phyloP scores from a whole-genome alignment of 2,888 invertebrate species.

The Tupiocoris notatus region DNA sequence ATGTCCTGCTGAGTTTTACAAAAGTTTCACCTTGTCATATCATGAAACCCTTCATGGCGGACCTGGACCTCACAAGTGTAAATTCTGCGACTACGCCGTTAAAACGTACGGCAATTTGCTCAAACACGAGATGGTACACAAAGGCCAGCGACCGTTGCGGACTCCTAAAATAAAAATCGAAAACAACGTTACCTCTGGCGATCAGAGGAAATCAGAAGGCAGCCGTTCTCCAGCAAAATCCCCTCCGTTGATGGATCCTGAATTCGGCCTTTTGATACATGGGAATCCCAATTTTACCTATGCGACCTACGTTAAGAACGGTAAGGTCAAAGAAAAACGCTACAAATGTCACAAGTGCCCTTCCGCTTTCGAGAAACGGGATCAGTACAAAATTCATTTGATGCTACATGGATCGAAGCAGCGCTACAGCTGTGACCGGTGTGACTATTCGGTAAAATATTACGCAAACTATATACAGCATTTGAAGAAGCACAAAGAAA shows the following conservation, averaged over 20 bases:
- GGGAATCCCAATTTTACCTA: constrained; percentile 76
- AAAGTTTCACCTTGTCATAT: constrained; percentile 67
- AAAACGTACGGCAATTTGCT: constrained; percentile 67
- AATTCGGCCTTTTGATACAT: constrained; percentile 67
- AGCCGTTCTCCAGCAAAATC: constrained; percentile 44
- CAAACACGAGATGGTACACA: constrained; percentile 61
- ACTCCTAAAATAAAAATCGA: constrained; percentile 51
- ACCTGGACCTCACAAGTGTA: constrained; percentile 66
- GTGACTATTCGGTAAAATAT: constrained; percentile 86
- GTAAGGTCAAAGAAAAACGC: constrained; percentile 70
- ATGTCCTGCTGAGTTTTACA: constrained; percentile 74
- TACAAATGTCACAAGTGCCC: constrained; percentile 85
- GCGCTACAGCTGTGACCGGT: constrained; percentile 76
- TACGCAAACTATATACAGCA: constrained; percentile 82
- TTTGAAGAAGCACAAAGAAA: constrained; percentile 47
- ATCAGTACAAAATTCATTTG: constrained; percentile 79
- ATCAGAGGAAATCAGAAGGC: constrained; percentile 64
- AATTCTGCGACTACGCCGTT: constrained; percentile 69
- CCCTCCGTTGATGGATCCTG: constrained; percentile 59
- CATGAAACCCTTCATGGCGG: constrained; percentile 68
- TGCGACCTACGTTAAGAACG: constrained; percentile 72
- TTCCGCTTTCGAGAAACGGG: constrained; percentile 80
- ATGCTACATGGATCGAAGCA: constrained; percentile 80
- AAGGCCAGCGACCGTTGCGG: constrained; percentile 47
- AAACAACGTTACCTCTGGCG: constrained; percentile 66